These are phyloP conservation scores for Alethe diademata DNA, from an alignment of 2,113 vertebrate genomes.

Conservation along the genomic window DNA sequence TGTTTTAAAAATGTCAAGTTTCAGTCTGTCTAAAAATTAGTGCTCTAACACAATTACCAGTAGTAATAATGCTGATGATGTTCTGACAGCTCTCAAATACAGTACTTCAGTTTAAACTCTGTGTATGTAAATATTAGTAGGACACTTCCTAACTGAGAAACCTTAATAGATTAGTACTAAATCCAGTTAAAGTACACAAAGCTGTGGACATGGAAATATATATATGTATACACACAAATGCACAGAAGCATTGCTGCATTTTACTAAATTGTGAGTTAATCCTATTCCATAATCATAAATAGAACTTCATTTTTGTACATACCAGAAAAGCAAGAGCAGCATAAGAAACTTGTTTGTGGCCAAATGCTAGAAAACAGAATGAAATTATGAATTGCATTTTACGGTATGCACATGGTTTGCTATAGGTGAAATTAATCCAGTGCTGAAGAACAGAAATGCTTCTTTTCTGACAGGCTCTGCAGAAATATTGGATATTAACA, in stretches of 20 bases:
- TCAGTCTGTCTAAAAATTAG: not conserved
- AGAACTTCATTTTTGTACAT: conserved; percentile 46
- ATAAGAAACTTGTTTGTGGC: conserved; percentile 73
- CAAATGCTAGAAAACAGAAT: conserved; percentile 74
- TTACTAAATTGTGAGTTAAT: not conserved
- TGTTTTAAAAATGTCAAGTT: not conserved
- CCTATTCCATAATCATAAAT: not conserved
- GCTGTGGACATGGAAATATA: not conserved
- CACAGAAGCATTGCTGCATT: not conserved
- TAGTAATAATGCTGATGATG: not conserved
- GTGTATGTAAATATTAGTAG: not conserved
- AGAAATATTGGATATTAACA: not conserved
- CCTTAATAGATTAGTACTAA: not conserved
- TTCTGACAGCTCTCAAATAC: not conserved
- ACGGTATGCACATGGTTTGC: not conserved
- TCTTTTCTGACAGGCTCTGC: not conserved
- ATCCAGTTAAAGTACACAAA: not conserved
- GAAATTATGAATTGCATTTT: conserved; percentile 36
- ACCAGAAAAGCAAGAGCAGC: conserved; percentile 79
- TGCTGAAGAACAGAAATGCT: not conserved
- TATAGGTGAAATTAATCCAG: not conserved
- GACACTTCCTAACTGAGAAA: not conserved
- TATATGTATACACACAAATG: not conserved
- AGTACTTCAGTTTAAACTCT: not conserved
- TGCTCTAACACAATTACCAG: not conserved